A percentile compares a stretch with the other conserved stretches of the same genome.
Evolutionary conservation across 2,797 vertebrate genomes (phyloP).

Genomic region (Lycodopsis pacificus): DNA sequence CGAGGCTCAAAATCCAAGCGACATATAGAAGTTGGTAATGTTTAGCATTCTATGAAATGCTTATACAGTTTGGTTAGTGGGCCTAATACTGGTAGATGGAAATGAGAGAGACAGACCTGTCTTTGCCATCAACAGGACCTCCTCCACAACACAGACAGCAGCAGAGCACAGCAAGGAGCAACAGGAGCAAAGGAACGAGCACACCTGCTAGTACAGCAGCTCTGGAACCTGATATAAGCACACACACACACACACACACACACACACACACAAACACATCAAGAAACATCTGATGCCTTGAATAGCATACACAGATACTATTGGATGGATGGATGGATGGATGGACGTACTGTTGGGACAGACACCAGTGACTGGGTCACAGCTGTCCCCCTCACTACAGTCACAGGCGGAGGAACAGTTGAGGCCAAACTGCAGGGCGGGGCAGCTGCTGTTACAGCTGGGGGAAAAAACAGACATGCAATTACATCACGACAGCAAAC

Average conservation of each 20-base stretch:
- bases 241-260: constrained; percentile 20
- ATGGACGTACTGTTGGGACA: constrained; percentile 87
- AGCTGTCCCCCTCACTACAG: constrained; percentile 84
- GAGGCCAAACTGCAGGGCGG: constrained; percentile 84
- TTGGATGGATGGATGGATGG: not conserved
- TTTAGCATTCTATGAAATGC: not conserved
- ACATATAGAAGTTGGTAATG: not conserved
- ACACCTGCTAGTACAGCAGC: constrained; percentile 83
- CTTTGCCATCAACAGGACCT: constrained; percentile 80
- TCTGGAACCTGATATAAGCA: constrained; percentile 54
- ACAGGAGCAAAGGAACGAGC: constrained; percentile 87
- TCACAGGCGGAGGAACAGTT: constrained; percentile 91
- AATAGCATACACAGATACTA: not conserved
- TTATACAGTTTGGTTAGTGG: not conserved
- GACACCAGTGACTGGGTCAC: constrained; percentile 84
- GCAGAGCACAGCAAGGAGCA: constrained; percentile 86
- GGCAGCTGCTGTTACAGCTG: constrained; percentile 95
- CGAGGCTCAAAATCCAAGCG: not conserved
- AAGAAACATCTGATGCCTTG: not conserved
- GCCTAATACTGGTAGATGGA: not conserved
- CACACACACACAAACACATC: constrained; percentile 1
- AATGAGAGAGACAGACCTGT: constrained; percentile 82
- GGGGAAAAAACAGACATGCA: constrained; percentile 18
- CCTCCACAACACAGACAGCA: constrained; percentile 90
- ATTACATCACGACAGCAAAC: constrained; percentile 16